A percentile compares a stretch with the other conserved stretches of the same genome.
These are phyloP conservation scores for Parauchenoglanis ngamensis DNA, from an alignment of 2,797 vertebrate genomes.

Conservation along the genomic window DNA sequence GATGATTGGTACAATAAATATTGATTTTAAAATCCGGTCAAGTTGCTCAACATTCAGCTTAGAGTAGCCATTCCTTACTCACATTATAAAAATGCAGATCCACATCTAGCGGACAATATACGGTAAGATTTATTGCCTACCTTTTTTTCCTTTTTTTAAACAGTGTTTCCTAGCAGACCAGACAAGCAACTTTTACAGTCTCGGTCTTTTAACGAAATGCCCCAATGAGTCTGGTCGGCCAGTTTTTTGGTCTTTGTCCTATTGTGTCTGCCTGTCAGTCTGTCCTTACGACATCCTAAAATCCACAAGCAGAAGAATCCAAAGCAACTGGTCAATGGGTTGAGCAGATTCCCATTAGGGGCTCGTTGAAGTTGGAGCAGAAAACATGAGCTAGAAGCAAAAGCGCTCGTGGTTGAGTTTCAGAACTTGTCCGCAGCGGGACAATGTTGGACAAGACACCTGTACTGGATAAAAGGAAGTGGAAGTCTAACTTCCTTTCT, in stretches of 20 bases:
- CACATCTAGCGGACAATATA: slow-evolving; percentile 43
- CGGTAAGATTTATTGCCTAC: slow-evolving; percentile 62
- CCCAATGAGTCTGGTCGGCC: slow-evolving; percentile 38
- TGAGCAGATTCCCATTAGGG: slow-evolving; percentile 13
- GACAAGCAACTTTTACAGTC: slow-evolving; percentile 62
- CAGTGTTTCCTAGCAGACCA: slow-evolving; percentile 66
- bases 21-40: neutral
- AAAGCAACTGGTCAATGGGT: neutral
- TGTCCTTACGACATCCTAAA: slow-evolving; percentile 44
- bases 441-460: neutral
- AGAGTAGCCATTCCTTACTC: too few species aligned
- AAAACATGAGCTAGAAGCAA: neutral
- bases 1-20: neutral
- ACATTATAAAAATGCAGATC: neutral
- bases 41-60: neutral
- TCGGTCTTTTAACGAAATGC: slow-evolving; percentile 46
- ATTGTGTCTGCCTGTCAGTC: slow-evolving; percentile 28
- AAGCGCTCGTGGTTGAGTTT: neutral
- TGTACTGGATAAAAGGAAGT: neutral
- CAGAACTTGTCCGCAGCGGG: neutral
- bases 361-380: slow-evolving; percentile 4
- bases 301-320: slow-evolving; percentile 30
- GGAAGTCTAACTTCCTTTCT: neutral
- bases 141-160: slow-evolving; percentile 37
- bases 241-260: slow-evolving; percentile 45